A percentile compares a stretch with the other conserved stretches of the same genome.
phyloP scores from a whole-genome alignment of 2,113 vertebrate genomes.

The Epinephelus cyanopodus region DNA sequence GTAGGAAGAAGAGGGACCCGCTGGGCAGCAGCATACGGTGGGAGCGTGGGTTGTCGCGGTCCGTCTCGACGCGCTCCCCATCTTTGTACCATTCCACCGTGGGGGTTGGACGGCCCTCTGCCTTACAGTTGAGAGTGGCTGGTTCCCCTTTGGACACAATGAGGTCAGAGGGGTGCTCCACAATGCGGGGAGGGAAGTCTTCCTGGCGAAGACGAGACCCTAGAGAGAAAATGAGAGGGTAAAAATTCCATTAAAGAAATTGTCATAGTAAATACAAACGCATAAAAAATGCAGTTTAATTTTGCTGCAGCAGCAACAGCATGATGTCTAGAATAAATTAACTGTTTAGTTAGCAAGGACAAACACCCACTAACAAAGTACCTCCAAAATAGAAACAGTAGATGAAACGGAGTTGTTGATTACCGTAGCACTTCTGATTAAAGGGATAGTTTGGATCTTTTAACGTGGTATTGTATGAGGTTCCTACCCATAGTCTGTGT shows the following conservation, averaged over 20 bases:
- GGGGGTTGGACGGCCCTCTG: constrained; percentile 92
- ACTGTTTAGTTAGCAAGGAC: background rate
- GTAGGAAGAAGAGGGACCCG: constrained; percentile 95
- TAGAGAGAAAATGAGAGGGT: constrained; percentile 55
- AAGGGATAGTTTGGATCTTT: too few relatives aligned
- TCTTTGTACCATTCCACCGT: constrained; percentile 98
- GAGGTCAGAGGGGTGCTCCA: constrained; percentile 97
- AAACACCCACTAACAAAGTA: background rate
- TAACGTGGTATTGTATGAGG: too few relatives aligned
- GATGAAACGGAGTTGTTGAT: background rate
- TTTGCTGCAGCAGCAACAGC: background rate
- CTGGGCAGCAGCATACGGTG: constrained; percentile 97
- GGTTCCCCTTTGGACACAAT: constrained; percentile 98
- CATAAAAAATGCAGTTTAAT: constrained; percentile 42
- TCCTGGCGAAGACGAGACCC: constrained; percentile 97
- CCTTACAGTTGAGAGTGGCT: constrained; percentile 97
- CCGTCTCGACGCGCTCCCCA: constrained; percentile 94
- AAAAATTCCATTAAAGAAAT: constrained; percentile 9
- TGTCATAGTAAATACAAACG: background rate
- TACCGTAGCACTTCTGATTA: background rate
- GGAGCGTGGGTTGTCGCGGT: constrained; percentile 94
- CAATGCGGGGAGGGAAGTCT: constrained; percentile 94
- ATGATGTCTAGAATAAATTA: constrained; percentile 10
- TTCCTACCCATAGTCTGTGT: too few relatives aligned
- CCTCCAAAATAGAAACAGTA: background rate